Base-by-base conservation (phyloP, 2,888 invertebrate species). In the Cantharis rufa region DNA sequence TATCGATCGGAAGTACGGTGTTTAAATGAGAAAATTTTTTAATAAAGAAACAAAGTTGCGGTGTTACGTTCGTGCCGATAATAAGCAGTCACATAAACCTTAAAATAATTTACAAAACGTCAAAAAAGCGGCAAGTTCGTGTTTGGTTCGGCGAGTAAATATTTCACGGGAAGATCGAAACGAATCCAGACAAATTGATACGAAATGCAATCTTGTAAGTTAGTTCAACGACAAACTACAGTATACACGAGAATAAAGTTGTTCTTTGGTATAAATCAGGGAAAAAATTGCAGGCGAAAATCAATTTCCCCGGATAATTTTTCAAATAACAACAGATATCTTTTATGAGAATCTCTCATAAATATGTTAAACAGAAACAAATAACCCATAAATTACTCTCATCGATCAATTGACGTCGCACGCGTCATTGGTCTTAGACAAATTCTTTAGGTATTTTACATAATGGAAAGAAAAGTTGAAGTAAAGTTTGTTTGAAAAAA, bases 101-200 rank as follows among this genome's bases (percentile, higher is more conserved):
- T 48, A 48, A 48, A 48, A 48, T 48, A 48, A 48, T 48, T 48
- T 48, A 48, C n/a, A 48, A 48, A 48, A 48, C 48, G 48, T 48
- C 48, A 48, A 48, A 48, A 48, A 48, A 48, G 48, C 48, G 48
- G n/a, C 18, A 21, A 66, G 18, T 66, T 66, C 64, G 15, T 21
- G 64, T 66, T 66, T 24, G 24, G 24, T 66, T 66, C 64, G 21
- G 2, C 64, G 21, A 66, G 21, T 74, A 77, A 77, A 74, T 77
- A 73, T 70, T 64, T 68, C 70, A 73, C 61, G 27, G 71, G 69
- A 64, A 69, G 70, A 24, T 74, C 62, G 68, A 32, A 69, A 32
- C 71, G 66, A 74, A 72, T 75, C 72, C 70, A 48, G 69, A 78
- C 75, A 75, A 78, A 78, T 78, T 78, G 78, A 78, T 78, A 72